Conservation (phyloP, 2,797 vertebrate genomes). For the Poliocrania exsul region DNA sequence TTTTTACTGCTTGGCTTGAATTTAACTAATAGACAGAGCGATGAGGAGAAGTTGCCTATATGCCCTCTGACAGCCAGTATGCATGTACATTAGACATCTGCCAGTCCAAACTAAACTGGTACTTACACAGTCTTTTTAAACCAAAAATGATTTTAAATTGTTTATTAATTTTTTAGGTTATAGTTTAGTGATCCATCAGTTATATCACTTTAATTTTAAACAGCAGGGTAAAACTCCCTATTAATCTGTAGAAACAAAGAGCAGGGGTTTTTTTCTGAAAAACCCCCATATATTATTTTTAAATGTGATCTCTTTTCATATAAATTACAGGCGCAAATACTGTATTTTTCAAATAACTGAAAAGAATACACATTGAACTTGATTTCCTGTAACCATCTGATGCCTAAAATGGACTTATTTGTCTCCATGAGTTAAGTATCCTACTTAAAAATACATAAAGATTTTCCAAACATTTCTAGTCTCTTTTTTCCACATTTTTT, state of each 20-base stretch:
- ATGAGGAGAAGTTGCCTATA: background rate
- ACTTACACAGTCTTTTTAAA: background rate
- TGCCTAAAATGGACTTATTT: background rate
- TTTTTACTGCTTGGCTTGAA: conserved; percentile 44
- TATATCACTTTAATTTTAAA: conserved; percentile 1
- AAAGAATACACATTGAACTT: background rate
- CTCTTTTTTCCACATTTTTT: background rate
- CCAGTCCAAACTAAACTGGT: background rate
- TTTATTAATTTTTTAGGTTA: background rate
- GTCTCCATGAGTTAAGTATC: background rate
- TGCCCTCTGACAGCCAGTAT: background rate
- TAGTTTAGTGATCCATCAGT: background rate
- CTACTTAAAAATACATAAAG: background rate
- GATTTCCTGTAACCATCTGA: background rate
- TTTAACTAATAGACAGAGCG: background rate
- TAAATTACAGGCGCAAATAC: background rate
- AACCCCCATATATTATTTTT: conserved; percentile 24
- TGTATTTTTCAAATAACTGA: conserved; percentile 43
- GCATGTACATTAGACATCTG: background rate
- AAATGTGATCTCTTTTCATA: conserved; percentile 8
- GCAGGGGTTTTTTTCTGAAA: background rate
- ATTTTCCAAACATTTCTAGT: background rate
- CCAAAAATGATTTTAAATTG: background rate
- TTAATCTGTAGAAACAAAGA: background rate
- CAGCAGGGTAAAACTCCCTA: background rate